A percentile compares a stretch with the other conserved stretches of the same genome.
phyloP scores from a whole-genome alignment of 1,140 invertebrate genomes.

The Lasaia peninsularis region DNA sequence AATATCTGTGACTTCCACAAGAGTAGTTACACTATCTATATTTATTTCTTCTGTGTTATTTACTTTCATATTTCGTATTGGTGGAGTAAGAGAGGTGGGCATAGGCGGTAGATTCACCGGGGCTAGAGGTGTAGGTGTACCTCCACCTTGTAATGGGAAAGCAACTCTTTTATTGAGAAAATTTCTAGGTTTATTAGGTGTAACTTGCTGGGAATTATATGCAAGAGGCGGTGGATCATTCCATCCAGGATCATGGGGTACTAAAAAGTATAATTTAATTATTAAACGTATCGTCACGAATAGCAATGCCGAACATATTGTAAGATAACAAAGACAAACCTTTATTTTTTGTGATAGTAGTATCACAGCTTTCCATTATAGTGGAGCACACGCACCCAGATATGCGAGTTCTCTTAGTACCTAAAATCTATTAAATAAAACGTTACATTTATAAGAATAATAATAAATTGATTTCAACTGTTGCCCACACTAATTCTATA shows the following conservation, averaged over 20 bases:
- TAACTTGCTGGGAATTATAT: constrained; percentile 54
- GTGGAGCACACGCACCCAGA: background rate
- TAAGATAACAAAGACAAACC: constrained; percentile 30
- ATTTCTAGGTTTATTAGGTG: constrained; percentile 62
- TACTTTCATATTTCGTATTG: constrained; percentile 20
- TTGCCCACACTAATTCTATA: no score
- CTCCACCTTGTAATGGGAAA: constrained; percentile 62
- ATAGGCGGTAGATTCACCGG: constrained; percentile 46
- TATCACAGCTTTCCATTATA: constrained; percentile 45
- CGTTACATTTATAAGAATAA: no score
- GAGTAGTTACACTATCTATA: constrained; percentile 45
- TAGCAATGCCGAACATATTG: background rate
- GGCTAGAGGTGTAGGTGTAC: constrained; percentile 24
- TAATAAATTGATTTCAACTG: no score
- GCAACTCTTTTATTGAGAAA: constrained; percentile 77
- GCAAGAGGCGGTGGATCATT: constrained; percentile 77
- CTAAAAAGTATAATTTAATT: constrained; percentile 40
- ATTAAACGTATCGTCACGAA: background rate
- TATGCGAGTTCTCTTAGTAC: background rate
- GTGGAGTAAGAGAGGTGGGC: constrained; percentile 29
- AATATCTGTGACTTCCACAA: constrained; percentile 54
- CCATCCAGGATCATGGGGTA: constrained; percentile 74
- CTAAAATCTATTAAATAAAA: background rate
- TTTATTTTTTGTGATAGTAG: constrained; percentile 35
- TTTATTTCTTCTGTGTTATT: constrained; percentile 24